Conservation (phyloP, 2,888 invertebrate species). For the Hypsopygia costalis region DNA sequence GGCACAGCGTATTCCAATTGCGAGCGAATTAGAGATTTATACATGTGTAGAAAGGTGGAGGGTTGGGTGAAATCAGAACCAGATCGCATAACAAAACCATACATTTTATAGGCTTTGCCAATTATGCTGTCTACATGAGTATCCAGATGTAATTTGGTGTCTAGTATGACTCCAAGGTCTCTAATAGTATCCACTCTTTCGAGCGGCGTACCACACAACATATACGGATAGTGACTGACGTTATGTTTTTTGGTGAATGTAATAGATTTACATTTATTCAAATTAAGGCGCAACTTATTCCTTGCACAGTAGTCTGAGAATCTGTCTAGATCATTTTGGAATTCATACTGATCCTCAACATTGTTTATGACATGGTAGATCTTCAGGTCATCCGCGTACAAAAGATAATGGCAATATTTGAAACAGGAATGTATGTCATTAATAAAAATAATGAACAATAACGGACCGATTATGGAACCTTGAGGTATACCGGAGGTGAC, state of each 20-base stretch:
- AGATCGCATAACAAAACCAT: conserved; percentile 16
- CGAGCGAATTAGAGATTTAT: conserved; percentile 12
- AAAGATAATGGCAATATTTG: not conserved
- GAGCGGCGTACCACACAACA: no score
- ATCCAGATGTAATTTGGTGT: conserved; percentile 12
- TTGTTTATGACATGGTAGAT: no score
- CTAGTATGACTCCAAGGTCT: conserved; percentile 15
- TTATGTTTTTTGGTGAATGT: no score
- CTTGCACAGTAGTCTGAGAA: no score
- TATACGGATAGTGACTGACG: no score
- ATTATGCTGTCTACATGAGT: conserved; percentile 14
- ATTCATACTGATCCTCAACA: no score
- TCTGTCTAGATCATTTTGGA: no score
- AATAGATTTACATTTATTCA: no score
- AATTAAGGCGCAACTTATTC: no score
- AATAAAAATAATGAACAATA: conserved; percentile 11
- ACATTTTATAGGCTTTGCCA: conserved; percentile 16
- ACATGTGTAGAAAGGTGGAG: conserved; percentile 9
- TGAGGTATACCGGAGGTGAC: conserved; percentile 16
- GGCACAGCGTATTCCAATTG: conserved; percentile 15
- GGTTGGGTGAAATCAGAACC: conserved; percentile 9
- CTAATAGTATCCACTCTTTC: not conserved
- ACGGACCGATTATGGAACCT: conserved; percentile 17
- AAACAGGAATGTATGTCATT: conserved; percentile 2
- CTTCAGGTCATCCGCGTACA: not conserved